phyloP scores from a whole-genome alignment of 2,888 invertebrate species.

The Drosophila acutilabella region DNA sequence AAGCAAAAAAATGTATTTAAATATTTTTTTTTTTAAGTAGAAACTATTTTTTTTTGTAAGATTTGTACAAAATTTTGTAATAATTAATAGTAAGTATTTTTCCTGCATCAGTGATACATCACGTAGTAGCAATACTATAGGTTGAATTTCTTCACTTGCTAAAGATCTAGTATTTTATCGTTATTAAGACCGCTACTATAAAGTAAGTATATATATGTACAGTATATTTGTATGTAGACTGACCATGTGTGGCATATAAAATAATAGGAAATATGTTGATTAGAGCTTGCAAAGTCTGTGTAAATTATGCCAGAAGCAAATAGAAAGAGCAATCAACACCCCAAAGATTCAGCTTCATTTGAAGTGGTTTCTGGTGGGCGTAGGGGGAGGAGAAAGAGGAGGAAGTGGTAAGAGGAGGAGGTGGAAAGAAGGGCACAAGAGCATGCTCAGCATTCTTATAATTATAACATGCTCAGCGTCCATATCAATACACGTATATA shows the following conservation, averaged over 20 bases:
- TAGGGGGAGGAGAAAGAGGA: not conserved
- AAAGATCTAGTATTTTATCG: conserved; percentile 6
- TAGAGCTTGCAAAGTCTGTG: conserved; percentile 32
- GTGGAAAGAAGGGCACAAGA: conserved; percentile 34
- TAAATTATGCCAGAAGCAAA: conserved; percentile 30
- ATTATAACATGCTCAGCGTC: conserved; percentile 74
- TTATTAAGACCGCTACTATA: not conserved
- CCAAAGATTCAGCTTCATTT: conserved; percentile 21
- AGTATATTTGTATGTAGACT: conserved; percentile 3
- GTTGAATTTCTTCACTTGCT: not conserved
- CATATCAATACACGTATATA: conserved; percentile 65
- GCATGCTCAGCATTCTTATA: conserved; percentile 76
- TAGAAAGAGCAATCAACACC: conserved; percentile 53
- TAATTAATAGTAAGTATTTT: no score
- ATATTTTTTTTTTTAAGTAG: no score
- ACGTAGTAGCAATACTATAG: not conserved
- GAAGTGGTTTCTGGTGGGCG: conserved; percentile 24
- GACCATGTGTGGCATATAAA: conserved; percentile 53
- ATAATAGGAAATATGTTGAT: conserved; percentile 64
- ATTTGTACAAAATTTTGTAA: no score
- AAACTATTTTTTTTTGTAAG: no score
- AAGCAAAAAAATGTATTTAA: no score
- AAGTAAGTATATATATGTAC: not conserved
- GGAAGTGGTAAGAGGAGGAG: not conserved
- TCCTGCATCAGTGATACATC: no score